These are phyloP conservation scores for Lordiphosa andalusiaca DNA, from an alignment of 2,888 invertebrate species.

Conservation along the genomic window DNA sequence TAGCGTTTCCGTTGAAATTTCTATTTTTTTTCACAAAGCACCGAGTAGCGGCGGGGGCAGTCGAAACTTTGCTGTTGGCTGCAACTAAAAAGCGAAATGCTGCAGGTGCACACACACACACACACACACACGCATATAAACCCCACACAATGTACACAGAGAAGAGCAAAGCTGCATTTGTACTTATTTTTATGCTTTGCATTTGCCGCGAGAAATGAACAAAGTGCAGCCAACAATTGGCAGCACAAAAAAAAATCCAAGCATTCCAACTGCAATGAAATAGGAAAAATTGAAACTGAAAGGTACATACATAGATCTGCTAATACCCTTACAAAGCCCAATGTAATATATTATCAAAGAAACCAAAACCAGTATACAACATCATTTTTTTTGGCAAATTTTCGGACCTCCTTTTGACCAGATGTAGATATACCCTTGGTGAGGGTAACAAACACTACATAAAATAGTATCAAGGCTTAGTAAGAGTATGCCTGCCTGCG, in stretches of 20 bases:
- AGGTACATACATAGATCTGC: not conserved
- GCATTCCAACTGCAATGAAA: constrained; percentile 8
- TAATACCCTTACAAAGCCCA: not conserved
- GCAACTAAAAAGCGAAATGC: constrained; percentile 33
- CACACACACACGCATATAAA: constrained; percentile 9
- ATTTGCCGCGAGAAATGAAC: constrained; percentile 40
- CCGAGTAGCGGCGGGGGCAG: constrained; percentile 1
- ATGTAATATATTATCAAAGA: too few relatives aligned
- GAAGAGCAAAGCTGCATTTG: constrained; percentile 15
- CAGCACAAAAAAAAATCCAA: constrained; percentile 12
- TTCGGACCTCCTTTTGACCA: not conserved
- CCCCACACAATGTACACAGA: constrained; percentile 7
- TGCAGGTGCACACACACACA: constrained; percentile 15
- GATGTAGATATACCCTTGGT: not conserved
- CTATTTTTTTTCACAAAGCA: constrained; percentile 17
- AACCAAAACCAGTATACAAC: too few relatives aligned
- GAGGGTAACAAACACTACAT: constrained; percentile 15
- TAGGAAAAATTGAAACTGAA: not conserved
- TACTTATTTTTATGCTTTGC: constrained; percentile 47
- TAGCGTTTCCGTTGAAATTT: constrained; percentile 28
- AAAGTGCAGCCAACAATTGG: constrained; percentile 40
- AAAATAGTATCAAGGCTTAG: constrained; percentile 24
- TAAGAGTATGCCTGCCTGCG: constrained; percentile 13
- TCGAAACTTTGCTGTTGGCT: constrained; percentile 13
- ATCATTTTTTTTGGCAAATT: too few relatives aligned